phyloP scores from a whole-genome alignment of 2,113 vertebrate genomes.

The Nesoenas mayeri region DNA sequence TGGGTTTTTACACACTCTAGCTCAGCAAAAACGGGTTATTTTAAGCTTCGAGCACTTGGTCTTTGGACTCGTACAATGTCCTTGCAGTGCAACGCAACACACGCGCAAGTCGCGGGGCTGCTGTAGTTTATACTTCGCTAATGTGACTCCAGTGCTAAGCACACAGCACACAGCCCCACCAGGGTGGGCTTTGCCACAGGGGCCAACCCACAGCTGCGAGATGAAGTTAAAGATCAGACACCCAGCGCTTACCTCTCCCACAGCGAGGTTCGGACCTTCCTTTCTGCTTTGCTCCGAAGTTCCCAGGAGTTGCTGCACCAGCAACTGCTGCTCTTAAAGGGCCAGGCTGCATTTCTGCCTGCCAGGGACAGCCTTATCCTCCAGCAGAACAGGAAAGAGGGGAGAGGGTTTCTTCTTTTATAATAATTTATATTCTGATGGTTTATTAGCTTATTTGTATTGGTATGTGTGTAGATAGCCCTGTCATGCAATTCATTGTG shows the following conservation, averaged over 20 bases:
- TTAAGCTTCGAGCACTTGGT: neutral
- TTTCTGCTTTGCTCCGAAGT: neutral
- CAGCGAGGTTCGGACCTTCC: neutral
- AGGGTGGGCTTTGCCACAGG: neutral
- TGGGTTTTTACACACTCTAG: neutral
- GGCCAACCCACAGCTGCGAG: neutral
- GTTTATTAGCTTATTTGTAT: neutral
- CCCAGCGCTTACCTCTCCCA: neutral
- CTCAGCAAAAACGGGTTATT: neutral
- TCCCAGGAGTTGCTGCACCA: neutral
- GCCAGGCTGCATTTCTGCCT: neutral
- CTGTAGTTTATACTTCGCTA: neutral
- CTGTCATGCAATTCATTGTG: neutral
- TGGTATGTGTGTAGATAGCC: neutral
- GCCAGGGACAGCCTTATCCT: neutral
- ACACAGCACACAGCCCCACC: rapidly evolving
- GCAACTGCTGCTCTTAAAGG: constrained; percentile 46
- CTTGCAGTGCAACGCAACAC: neutral
- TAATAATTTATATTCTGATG: neutral
- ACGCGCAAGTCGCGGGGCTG: rapidly evolving
- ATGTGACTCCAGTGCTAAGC: neutral
- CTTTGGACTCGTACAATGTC: neutral
- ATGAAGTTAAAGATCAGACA: neutral
- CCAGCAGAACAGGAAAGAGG: neutral
- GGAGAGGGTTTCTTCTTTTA: neutral